Conservation (phyloP, 2,888 invertebrate species). For the Drosophila lutescens region DNA sequence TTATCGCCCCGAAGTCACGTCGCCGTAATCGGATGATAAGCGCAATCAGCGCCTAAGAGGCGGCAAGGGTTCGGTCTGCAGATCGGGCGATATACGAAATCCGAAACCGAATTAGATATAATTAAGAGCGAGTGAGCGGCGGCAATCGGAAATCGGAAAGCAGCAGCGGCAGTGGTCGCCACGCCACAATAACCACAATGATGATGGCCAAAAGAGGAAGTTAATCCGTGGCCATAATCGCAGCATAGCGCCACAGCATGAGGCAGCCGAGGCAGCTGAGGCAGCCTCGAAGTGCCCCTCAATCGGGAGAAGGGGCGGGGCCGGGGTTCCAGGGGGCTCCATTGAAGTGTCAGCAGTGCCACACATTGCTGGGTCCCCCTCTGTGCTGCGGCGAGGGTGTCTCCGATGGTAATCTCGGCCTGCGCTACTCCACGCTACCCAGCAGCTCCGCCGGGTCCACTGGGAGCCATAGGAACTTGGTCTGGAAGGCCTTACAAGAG, state of each 20-base stretch:
- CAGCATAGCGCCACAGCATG: conserved; percentile 82
- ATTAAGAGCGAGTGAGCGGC: conserved; percentile 16
- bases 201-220: conserved; percentile 64
- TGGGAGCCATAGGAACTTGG: too few relatives aligned
- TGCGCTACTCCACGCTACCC: conserved; percentile 17
- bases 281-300: conserved; percentile 32
- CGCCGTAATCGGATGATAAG: conserved; percentile 46
- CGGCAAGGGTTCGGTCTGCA: conserved; percentile 32
- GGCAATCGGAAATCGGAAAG: conserved; percentile 16
- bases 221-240: conserved; percentile 75
- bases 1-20: conserved; percentile 38
- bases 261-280: conserved; percentile 65
- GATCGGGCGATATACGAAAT: not conserved
- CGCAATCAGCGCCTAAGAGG: conserved; percentile 55
- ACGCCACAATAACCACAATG: conserved; percentile 26
- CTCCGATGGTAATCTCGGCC: conserved; percentile 58
- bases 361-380: conserved; percentile 39
- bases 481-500: too few relatives aligned
- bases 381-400: conserved; percentile 29
- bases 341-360: conserved; percentile 74
- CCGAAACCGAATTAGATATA: conserved; percentile 23
- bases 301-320: too few relatives aligned
- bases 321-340: too few relatives aligned
- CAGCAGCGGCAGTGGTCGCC: not conserved
- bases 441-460: not conserved